Evolutionary conservation across 2,113 vertebrate genomes (phyloP), one percentile per base, ranked within the genome.

Genomic region (Ramphastos sulfuratus): DNA sequence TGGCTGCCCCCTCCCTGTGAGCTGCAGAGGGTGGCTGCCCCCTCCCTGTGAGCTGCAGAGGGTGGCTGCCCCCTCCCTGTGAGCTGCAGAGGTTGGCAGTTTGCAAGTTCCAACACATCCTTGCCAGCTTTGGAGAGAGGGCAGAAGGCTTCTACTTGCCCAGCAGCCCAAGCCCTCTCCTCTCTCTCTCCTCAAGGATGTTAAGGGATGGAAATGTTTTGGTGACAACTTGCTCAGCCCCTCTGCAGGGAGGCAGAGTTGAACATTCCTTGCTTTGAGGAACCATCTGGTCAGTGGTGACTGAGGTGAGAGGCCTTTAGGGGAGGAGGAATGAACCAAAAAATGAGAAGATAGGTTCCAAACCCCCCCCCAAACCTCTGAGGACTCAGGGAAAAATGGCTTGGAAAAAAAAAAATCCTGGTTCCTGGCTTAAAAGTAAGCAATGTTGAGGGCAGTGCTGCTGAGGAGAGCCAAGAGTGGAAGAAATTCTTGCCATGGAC

Each of bases 361-460:
- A 9, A 37, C 7, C 7, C 37, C 37, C 37, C 37, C 48, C 48
- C 21, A 50, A 95, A 87, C 50, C 66, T 96, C 92, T 91, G 93
- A 92, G 90, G 66, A 85, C 94, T 96, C 86, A 91, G 84, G 94
- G 93, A 91, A 75, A 92, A 93, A 83, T 17, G 85, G 83, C 56
- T 92, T 84, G 76, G 94, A 52, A 82, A 89, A 82, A 89, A 86
- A n/a, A n/a, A n/a, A n/a, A n/a, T 56, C 19, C 3, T 66, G 18
- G 2, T 89, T 95, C 86, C 90, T 86, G 56, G 90, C 82, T 97
- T 74, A 84, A 89, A 64, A 81, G 33, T 69, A 87, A 95, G 48
- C 96, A 89, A 79, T 93, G 97, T 97, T 96, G 94, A 95, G 92
- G 81, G 85, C 91, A 70, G 87, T 1, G 0, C 94, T 95, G 67